Base-by-base conservation (phyloP, 2,113 vertebrate species). In the Alaudala cheleensis region DNA sequence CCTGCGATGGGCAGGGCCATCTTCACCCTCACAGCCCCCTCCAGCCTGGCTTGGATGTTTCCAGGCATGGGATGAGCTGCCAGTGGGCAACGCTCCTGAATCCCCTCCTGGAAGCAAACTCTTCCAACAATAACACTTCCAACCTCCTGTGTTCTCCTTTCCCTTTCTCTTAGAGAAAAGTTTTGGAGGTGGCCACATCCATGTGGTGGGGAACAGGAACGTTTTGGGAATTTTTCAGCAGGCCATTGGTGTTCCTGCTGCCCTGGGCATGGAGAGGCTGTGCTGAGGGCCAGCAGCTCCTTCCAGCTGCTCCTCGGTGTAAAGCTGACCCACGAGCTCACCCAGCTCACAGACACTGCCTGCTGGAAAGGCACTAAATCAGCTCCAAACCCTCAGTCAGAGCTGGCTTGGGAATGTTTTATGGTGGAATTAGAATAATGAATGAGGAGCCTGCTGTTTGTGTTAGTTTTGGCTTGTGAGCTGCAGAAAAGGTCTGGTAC, bases 401-500 rank as follows among this genome's bases (percentile, higher is more conserved):
- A 72, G 72, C 96, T 67, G 93, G 81, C 53, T 78, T 84, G 74
- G 86, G 84, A 84, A 92, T 95, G 93, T 91, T 90, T 91, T 94
- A 95, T 91, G 95, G 91, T 80, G 96, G 96, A 95, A 96, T 98
- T 95, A 97, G 90, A 92, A 91, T 95, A 98, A 97, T 11, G 49
- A 95, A 95, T 94, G 95, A 93, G 90, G 90, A 93, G 88, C 78
- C 25, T 40, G 79, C 82, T 97, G 90, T 96, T 97, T 94, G 82
- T 97, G 76, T 98, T 97, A 85, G 97, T 95, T 95, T 97, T 97
- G 97, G 96, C 97, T 96, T 83, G 77, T 1, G 21, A 77, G 88
- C 72, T 78, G 83, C 87, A 95, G 92, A 65, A 92, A 72, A 95
- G 82, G 25, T 29, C 88, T 61, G 44, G 83, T 71, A 12, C 81